phyloP scores from a whole-genome alignment of 2,113 vertebrate genomes.

The Passer domesticus region DNA sequence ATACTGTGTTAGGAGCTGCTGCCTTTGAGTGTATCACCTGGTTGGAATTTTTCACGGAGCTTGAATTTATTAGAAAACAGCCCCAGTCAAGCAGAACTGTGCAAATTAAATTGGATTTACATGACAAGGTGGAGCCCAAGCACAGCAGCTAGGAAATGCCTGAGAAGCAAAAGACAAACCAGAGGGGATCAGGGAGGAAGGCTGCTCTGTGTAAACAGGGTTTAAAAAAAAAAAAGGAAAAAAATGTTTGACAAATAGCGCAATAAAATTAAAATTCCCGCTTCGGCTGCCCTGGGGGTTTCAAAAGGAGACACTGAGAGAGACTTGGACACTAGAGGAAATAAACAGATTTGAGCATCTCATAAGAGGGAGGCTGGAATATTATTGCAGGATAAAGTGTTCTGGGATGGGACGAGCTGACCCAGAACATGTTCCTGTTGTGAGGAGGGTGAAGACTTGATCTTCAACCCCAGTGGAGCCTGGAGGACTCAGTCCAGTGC shows the following conservation, averaged over 20 bases:
- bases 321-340: constrained; percentile 53
- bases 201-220: constrained; percentile 37
- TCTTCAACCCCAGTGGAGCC: not conserved
- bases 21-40: constrained; percentile 70
- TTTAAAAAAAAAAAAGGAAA: not conserved
- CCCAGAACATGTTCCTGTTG: not conserved
- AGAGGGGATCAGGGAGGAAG: not conserved
- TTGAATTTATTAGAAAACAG: constrained; percentile 67
- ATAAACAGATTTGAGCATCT: constrained; percentile 57
- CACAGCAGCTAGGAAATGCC: constrained; percentile 57
- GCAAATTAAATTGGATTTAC: constrained; percentile 80
- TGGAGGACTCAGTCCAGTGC: not conserved
- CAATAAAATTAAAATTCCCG: constrained; percentile 68
- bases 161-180: constrained; percentile 42
- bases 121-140: constrained; percentile 61
- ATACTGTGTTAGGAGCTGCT: not conserved
- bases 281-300: constrained; percentile 39
- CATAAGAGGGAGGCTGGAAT: constrained; percentile 27
- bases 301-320: constrained; percentile 42
- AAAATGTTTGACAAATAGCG: constrained; percentile 19
- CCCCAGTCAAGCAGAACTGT: constrained; percentile 74
- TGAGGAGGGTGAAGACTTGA: not conserved
- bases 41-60: constrained; percentile 74
- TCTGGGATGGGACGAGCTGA: not conserved
- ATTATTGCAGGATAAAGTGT: constrained; percentile 66